Evolutionary conservation across 2,888 invertebrate species (phyloP).

Genomic region (Noctua janthina): DNA sequence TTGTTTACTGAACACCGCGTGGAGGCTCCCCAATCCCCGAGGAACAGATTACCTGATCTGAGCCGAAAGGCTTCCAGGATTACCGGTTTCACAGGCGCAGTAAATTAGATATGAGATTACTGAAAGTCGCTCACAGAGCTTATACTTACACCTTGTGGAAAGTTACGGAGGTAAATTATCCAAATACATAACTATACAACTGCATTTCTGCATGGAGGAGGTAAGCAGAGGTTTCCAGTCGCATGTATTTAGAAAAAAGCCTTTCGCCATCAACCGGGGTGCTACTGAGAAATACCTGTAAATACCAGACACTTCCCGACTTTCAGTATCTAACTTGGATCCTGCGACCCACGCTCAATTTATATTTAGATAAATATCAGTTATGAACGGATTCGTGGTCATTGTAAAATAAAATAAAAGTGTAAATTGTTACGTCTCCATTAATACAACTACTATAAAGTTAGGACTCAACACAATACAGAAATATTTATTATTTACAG

Average conservation of each 20-base stretch:
- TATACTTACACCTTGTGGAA: neutral
- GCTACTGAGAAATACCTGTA: neutral
- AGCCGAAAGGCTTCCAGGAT: slow-evolving; percentile 41
- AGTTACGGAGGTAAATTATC: neutral
- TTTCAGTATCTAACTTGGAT: neutral
- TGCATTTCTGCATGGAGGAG: no score
- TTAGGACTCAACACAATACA: neutral
- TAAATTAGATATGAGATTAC: slow-evolving; percentile 46
- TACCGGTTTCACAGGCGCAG: slow-evolving; percentile 24
- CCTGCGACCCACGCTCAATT: neutral
- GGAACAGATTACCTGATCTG: slow-evolving; percentile 44
- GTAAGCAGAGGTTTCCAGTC: neutral
- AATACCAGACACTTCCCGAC: neutral
- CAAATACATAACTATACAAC: neutral
- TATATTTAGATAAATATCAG: neutral
- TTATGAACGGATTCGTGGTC: neutral
- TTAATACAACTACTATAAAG: slow-evolving; percentile 2
- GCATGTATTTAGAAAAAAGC: neutral
- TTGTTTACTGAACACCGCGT: slow-evolving; percentile 5
- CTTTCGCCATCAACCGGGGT: neutral
- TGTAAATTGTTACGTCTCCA: neutral
- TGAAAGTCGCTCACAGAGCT: slow-evolving; percentile 5
- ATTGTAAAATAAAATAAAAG: neutral
- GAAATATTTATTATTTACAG: neutral
- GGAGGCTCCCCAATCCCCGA: slow-evolving; percentile 39